Conservation (phyloP, 2,888 invertebrate genomes). For the Cerastis rubricosa region DNA sequence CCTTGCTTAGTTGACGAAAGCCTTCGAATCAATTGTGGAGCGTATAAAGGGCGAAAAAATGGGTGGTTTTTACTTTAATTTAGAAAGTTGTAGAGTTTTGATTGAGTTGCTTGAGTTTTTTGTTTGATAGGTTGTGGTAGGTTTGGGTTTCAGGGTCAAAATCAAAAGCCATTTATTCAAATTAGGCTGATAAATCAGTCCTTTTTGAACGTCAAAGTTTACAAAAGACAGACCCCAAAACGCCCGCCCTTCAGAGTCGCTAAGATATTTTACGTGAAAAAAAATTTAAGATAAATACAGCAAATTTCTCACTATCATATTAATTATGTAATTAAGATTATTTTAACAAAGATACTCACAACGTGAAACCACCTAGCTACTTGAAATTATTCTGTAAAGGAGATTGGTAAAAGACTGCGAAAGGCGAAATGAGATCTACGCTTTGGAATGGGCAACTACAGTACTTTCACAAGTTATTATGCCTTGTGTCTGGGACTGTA, state of each 20-base stretch:
- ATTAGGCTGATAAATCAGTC: too few relatives aligned
- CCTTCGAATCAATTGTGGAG: slow-evolving; percentile 62
- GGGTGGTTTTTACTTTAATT: slow-evolving; percentile 29
- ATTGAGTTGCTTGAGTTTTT: slow-evolving; percentile 40
- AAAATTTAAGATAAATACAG: neutral
- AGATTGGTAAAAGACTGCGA: neutral
- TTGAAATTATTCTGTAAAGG: neutral
- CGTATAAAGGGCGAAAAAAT: slow-evolving; percentile 46
- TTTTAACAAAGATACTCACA: neutral
- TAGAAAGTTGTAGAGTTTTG: slow-evolving; percentile 38
- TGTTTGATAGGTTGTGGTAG: slow-evolving; percentile 14
- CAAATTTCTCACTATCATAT: neutral
- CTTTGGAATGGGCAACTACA: too few relatives aligned
- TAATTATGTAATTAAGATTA: neutral
- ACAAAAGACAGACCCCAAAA: too few relatives aligned
- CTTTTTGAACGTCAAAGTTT: too few relatives aligned
- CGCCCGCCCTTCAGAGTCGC: neutral
- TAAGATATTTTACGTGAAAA: neutral
- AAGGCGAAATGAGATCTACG: too few relatives aligned
- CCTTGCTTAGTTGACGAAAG: slow-evolving; percentile 62
- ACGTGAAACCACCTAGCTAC: neutral
- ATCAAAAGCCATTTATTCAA: too few relatives aligned
- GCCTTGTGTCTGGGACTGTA: too few relatives aligned
- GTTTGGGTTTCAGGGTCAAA: neutral
- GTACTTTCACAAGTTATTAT: too few relatives aligned